Evolutionary conservation across 2,888 invertebrate species (phyloP).

Genomic region (Crocallis elinguaria): DNA sequence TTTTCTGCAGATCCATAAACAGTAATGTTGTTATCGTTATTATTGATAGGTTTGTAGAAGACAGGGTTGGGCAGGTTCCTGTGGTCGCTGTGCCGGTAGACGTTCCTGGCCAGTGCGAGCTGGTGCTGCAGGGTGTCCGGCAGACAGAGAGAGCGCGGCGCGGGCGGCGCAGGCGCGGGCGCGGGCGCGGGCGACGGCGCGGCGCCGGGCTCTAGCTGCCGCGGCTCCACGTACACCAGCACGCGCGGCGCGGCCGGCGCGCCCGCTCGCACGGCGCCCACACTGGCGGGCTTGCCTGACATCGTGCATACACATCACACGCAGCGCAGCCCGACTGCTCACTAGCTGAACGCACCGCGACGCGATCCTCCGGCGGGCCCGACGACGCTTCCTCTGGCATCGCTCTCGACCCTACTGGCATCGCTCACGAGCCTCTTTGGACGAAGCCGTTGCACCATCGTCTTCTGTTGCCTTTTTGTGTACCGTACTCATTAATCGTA

Average conservation of each 20-base stretch:
- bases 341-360: slow-evolving; percentile 71
- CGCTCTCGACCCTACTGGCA: slow-evolving; percentile 70
- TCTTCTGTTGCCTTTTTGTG: slow-evolving; percentile 63
- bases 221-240: slow-evolving; percentile 82
- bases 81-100: slow-evolving; percentile 52
- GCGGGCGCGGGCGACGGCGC: slow-evolving; percentile 64
- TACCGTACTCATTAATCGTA: slow-evolving; percentile 66
- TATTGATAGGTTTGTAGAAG: slow-evolving; percentile 65
- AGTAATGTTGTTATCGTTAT: slow-evolving; percentile 60
- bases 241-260: slow-evolving; percentile 80
- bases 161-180: slow-evolving; percentile 59
- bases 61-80: slow-evolving; percentile 55
- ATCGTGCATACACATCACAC: slow-evolving; percentile 91
- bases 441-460: slow-evolving; percentile 69
- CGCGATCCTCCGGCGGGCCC: slow-evolving; percentile 60
- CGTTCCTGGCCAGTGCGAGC: slow-evolving; percentile 53
- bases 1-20: slow-evolving; percentile 57
- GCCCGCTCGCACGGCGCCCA: slow-evolving; percentile 83
- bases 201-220: slow-evolving; percentile 81
- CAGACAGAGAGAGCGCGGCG: slow-evolving; percentile 36
- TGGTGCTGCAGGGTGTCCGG: slow-evolving; percentile 49
- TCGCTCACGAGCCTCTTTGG: slow-evolving; percentile 68
- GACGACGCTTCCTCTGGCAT: slow-evolving; percentile 68
- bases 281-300: slow-evolving; percentile 92
- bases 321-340: slow-evolving; percentile 74